These are phyloP conservation scores for Steatornis caripensis DNA, from an alignment of 2,113 vertebrate genomes.

Conservation along the genomic window DNA sequence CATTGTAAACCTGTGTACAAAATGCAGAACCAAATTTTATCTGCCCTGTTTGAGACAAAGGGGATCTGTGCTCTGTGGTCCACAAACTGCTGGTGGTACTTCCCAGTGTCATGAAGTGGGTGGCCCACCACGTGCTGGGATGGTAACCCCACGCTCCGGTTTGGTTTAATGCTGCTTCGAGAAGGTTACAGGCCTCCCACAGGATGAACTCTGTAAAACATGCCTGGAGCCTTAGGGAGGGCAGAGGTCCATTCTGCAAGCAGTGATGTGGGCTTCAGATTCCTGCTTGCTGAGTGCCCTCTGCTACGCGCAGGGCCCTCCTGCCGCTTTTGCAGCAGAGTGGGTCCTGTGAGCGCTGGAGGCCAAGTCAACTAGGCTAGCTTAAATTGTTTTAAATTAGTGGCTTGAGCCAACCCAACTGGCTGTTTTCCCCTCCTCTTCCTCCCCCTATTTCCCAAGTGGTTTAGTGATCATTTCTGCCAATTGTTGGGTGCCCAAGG, in stretches of 20 bases:
- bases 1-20: background rate
- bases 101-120: background rate
- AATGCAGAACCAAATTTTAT: background rate
- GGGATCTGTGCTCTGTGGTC: background rate
- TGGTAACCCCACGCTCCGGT: background rate
- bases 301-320: fast-evolving
- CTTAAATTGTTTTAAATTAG: background rate
- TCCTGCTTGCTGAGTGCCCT: background rate
- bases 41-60: background rate
- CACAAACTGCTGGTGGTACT: background rate
- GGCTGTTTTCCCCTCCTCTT: background rate
- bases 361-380: background rate
- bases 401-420: background rate
- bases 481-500: constrained; percentile 12
- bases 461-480: background rate
- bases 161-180: background rate
- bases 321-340: background rate
- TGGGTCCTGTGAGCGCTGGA: background rate
- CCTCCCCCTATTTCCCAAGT: background rate
- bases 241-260: background rate
- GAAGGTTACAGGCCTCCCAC: background rate
- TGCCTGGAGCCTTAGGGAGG: background rate
- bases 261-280: background rate
- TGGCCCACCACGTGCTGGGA: background rate
- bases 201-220: background rate